Evolutionary conservation across 2,113 vertebrate species (phyloP), one percentile per base, ranked within the genome.

Genomic region (Leptodactylus fuscus): DNA sequence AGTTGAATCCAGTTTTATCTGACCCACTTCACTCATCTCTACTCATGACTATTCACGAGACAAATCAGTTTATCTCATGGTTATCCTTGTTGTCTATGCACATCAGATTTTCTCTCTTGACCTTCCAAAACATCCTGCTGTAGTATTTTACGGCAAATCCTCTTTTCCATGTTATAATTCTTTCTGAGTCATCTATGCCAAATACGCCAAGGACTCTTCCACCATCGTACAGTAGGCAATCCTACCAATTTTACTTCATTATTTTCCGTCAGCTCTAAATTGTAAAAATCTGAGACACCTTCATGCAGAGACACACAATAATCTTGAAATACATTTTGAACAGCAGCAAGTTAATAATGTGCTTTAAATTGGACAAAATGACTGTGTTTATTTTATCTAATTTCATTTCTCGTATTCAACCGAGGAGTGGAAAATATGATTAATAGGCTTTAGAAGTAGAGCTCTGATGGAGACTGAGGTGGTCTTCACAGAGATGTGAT

Each of bases 381-480:
- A 83, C 81, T 74, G 69, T 74, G 70, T 83, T 83, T 83, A 83
- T 83, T 83, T 74, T 73, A 83, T 75, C 81, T 83, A 83, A 83
- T 83, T 83, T 83, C 36, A 46, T 74, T 83, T 55, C 55, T 74
- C 70, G 51, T 75, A 75, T 83, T 83, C 69, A 71, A 70, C 81
- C 9, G 81, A 87, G 83, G 85, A 88, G 20, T 74, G 32, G 53
- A 88, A 91, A 88, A 85, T 87, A 90, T 89, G 89, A 90, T 90
- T 90, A 91, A 90, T 90, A 91, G 90, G 87, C 89, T 90, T 82
- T 69, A 87, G 74, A 89, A 77, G 82, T 85, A 89, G 88, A 90
- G 79, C 86, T 88, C 48, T 60, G 87, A 88, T 85, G 88, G 88
- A 0, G 1, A 89, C 88, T 88, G 86, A 89, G 88, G 87, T 90